These are phyloP conservation scores for Aphaenogaster rudis DNA, from an alignment of 1,140 invertebrate genomes.

Conservation along the genomic window DNA sequence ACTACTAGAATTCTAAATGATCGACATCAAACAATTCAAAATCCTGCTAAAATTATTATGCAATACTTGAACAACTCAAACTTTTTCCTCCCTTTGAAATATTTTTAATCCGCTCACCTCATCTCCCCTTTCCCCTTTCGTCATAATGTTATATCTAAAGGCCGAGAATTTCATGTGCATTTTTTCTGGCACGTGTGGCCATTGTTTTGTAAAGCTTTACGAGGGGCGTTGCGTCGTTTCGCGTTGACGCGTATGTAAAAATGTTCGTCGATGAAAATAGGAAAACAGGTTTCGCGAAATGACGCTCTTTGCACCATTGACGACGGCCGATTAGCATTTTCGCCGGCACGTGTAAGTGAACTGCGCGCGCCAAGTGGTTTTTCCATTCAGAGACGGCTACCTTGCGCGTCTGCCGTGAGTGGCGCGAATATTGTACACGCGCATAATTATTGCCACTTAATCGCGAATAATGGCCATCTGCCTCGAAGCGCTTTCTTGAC, in stretches of 20 bases:
- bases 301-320: conserved; percentile 48
- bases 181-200: conserved; percentile 4
- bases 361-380: conserved; percentile 28
- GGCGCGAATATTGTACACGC: conserved; percentile 40
- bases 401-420: conserved; percentile 40
- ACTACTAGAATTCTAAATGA: not conserved
- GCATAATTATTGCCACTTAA: conserved; percentile 56
- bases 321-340: conserved; percentile 54
- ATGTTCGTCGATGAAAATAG: conserved; percentile 43
- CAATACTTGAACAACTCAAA: not conserved
- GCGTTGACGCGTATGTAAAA: conserved; percentile 25
- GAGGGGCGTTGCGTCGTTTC: conserved; percentile 6
- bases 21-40: not conserved
- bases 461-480: conserved; percentile 47
- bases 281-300: conserved; percentile 52
- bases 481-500: conserved; percentile 9
- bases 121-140: not conserved
- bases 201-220: conserved; percentile 44
- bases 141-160: not conserved
- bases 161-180: conserved; percentile 10
- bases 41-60: not conserved
- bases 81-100: not conserved
- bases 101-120: not conserved
- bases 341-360: conserved; percentile 47
- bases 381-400: conserved; percentile 32